Conservation (phyloP, 2,888 invertebrate species). For the Ichneumon xanthorius region DNA sequence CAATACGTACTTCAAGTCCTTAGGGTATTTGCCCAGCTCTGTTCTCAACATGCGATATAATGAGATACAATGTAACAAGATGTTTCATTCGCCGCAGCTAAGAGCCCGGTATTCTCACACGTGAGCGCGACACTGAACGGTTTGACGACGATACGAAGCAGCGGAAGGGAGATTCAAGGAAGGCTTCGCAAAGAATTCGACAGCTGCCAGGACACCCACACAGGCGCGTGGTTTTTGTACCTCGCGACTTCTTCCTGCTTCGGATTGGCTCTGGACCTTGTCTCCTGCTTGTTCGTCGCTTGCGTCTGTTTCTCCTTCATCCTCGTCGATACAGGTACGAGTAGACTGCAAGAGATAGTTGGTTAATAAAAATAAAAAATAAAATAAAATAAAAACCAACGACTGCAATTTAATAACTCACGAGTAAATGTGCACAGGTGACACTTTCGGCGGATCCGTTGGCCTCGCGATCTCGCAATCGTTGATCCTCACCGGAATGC, state of each 20-base stretch:
- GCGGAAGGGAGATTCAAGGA: slow-evolving; percentile 88
- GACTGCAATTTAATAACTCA: neutral
- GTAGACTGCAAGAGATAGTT: neutral
- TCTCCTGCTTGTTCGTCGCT: slow-evolving; percentile 89
- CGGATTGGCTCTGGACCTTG: slow-evolving; percentile 90
- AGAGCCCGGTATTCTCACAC: slow-evolving; percentile 97
- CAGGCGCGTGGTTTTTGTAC: slow-evolving; percentile 90
- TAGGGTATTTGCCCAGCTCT: too few relatives aligned
- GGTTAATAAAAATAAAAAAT: neutral
- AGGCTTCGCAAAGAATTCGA: slow-evolving; percentile 92
- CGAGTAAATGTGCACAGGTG: slow-evolving; percentile 82
- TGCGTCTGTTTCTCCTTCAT: slow-evolving; percentile 89
- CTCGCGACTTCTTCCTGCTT: slow-evolving; percentile 89
- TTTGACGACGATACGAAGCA: slow-evolving; percentile 94
- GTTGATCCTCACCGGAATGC: slow-evolving; percentile 90
- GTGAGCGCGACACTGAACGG: slow-evolving; percentile 94
- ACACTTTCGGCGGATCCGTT: slow-evolving; percentile 88
- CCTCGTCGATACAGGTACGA: slow-evolving; percentile 86
- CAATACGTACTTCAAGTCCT: too few relatives aligned
- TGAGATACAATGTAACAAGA: slow-evolving; percentile 2
- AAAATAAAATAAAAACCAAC: slow-evolving; percentile 1
- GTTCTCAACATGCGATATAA: too few relatives aligned
- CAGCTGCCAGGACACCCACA: slow-evolving; percentile 89
- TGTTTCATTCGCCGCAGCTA: slow-evolving; percentile 80
- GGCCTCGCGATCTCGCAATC: slow-evolving; percentile 91